Evolutionary conservation across 2,797 vertebrate genomes (phyloP).

Genomic region (Buceros bicornis): DNA sequence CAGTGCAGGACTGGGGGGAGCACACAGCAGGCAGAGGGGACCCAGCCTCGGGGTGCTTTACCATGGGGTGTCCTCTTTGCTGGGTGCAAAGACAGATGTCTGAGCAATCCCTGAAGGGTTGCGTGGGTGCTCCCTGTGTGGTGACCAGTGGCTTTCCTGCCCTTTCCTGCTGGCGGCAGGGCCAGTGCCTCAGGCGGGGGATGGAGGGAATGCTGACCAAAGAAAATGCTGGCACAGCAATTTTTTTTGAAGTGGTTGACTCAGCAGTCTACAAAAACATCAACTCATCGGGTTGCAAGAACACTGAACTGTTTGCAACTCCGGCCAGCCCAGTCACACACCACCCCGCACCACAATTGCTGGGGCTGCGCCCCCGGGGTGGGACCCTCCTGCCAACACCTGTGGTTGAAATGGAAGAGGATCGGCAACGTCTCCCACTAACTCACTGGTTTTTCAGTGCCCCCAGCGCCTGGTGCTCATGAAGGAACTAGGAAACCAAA

Average conservation of each 20-base stretch:
- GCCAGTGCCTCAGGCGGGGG: fast-evolving
- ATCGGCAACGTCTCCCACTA: not conserved
- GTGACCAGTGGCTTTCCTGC: not conserved
- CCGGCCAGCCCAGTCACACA: fast-evolving
- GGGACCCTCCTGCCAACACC: not conserved
- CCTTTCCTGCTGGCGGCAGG: not conserved
- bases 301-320: fast-evolving
- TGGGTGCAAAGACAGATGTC: fast-evolving
- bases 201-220: not conserved
- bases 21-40: not conserved
- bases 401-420: not conserved
- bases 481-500: not conserved
- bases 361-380: too few relatives aligned
- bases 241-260: not conserved
- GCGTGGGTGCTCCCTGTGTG: fast-evolving
- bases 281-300: not conserved
- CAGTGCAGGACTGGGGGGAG: not conserved
- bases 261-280: not conserved
- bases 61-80: fast-evolving
- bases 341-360: too few relatives aligned
- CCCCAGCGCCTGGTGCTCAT: not conserved
- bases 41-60: fast-evolving
- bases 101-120: not conserved
- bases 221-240: not conserved
- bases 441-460: not conserved